Percentiles rank a stretch among this genome's conserved stretches.
phyloP scores from a whole-genome alignment of 2,888 invertebrate genomes.

The Blastobasis adustella region DNA sequence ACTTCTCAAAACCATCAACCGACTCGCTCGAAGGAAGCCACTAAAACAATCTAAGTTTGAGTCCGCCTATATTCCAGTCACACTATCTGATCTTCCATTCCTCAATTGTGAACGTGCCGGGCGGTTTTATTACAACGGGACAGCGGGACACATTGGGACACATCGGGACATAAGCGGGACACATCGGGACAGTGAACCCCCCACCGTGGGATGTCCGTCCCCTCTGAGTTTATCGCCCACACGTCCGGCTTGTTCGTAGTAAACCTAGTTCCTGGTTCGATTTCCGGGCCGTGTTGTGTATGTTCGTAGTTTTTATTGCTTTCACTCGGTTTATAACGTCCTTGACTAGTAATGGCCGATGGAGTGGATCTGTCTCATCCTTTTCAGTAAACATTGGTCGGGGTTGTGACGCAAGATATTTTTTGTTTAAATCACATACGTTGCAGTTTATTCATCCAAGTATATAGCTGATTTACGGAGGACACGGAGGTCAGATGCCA shows the following conservation, averaged over 20 bases:
- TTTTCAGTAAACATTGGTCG: too few species aligned
- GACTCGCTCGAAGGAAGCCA: too few species aligned
- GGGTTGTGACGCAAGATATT: too few species aligned
- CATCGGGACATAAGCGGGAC: background rate
- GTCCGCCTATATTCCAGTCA: background rate
- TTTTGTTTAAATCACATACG: too few species aligned
- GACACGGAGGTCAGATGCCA: too few species aligned
- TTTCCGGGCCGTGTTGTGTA: background rate
- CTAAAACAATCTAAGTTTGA: background rate
- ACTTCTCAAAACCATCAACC: too few species aligned
- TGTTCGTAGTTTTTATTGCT: too few species aligned
- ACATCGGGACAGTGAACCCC: background rate
- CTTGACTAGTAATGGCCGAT: too few species aligned
- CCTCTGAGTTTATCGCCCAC: background rate
- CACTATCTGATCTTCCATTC: constrained; percentile 14
- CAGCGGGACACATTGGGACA: background rate
- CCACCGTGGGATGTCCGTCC: background rate
- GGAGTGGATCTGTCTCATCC: too few species aligned
- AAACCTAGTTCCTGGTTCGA: background rate
- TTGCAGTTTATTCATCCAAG: too few species aligned
- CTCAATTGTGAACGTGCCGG: constrained; percentile 7
- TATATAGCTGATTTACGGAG: too few species aligned
- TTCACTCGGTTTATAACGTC: too few species aligned
- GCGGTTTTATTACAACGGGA: constrained; percentile 8
- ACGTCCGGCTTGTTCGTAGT: background rate